Evolutionary conservation across 2,113 vertebrate species (phyloP), one percentile per base, ranked within the genome.

Genomic region (Ceuthmochares aereus): DNA sequence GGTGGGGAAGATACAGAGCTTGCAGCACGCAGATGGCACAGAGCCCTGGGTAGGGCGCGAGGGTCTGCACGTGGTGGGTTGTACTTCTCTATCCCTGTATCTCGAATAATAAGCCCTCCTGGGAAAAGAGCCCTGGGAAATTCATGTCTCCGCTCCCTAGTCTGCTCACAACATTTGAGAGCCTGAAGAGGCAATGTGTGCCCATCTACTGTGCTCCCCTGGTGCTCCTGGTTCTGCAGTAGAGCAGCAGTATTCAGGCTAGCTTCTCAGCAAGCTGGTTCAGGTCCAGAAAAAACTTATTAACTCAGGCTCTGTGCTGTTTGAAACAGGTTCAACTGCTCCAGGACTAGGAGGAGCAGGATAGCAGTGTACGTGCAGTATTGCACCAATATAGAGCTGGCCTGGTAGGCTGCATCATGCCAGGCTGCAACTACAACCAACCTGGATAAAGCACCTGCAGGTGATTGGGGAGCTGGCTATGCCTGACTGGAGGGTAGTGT

Each of bases 401-500:
- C 82, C 66, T 82, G 52, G 32, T 42, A 88, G 63, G 37, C 62
- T 76, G 54, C 59, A 19, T 70, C 9, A 4, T 86, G 79, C 85
- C 88, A 94, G 90, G 18, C 83, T 83, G 30, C 55, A 70, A 83
- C 79, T 42, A 45, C 90, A 90, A 45, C 83, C 90, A 90, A 45
- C 83, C 78, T 92, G 92, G 42, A 34, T 34, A 62, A 87, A 93
- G 63, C 79, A 88, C 88, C 92, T 88, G 67, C 37, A 87, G 72
- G 85, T 90, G 93, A 89, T 54, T 83, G 91, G 87, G 79, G 72
- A 86, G 55, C 75, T 90, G 60, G 13, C 72, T 95, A 55, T 42
- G 73, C 84, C 69, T 94, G 84, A 81, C 90, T 0, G 0, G 43
- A 90, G 76, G 92, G 88, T 83, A 88, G n/a, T 81, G 90, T 56